Evolutionary conservation across 2,888 invertebrate genomes (phyloP), one percentile per base, ranked within the genome.

Genomic region (Masnerella sp.): DNA sequence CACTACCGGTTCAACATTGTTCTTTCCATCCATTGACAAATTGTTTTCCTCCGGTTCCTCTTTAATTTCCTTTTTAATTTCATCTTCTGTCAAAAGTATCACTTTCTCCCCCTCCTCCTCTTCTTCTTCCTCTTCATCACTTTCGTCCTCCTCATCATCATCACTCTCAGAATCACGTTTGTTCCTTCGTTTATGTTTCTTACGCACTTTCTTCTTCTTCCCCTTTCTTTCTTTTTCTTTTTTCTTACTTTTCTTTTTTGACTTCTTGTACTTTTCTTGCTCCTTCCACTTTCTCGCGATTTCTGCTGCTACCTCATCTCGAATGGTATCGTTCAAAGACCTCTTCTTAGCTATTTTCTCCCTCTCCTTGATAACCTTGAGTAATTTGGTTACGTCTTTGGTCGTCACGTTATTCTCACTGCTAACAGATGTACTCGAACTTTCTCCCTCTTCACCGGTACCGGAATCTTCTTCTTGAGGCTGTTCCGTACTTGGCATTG

Each of bases 221-320:
- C 76, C 75, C 32, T 71, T 81, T 18, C 73, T 78, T 12, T 78
- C 78, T 18, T 72, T 78, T 12, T 78, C 78, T 3, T 76, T 56
- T 17, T 80, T 65, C 14, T 74, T 77, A 25, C 78, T 82, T 0
- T 79, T 80, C 22, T 68, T 82, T 28, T 74, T 81, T 0, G 77
- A 67, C 2, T 79, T 77, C 12, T 76, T 83, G 2, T 78, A 76
- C 15, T 78, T 80, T 4, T 77, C 78, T 32, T 77, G 81, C 28
- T 85, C 84, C n/a, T 77, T 82, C 69, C 81, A 79, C 38, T 81
- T 82, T 8, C 81, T 80, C 51, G 85, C 84, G n/a, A 84, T 85
- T 51, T 88, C 87, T 2, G 85, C 85, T 0, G 83, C 78, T 0
- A 83, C 83, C 54, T 87, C 85, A 25, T 86, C 86, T 9, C 85